These are phyloP conservation scores for Gallinago undulata DNA, from an alignment of 2,113 vertebrate species.

Conservation along the genomic window DNA sequence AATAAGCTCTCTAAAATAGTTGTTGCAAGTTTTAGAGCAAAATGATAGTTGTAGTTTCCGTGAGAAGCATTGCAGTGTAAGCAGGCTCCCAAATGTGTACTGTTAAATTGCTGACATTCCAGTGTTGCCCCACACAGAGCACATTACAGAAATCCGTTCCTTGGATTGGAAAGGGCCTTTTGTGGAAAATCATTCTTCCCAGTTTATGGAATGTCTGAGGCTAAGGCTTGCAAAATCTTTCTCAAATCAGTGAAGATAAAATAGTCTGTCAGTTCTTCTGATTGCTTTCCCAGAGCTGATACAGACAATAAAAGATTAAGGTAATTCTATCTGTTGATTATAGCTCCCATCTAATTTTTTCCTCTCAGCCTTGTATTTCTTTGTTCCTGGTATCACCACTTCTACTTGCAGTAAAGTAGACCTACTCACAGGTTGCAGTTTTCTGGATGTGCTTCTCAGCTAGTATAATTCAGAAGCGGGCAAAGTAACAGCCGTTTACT, in stretches of 20 bases:
- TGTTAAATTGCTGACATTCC: background rate
- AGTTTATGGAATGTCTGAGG: background rate
- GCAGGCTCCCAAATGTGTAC: background rate
- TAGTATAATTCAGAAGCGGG: background rate
- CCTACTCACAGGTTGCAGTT: fast-evolving
- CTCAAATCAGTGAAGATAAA: background rate
- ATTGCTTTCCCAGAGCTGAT: background rate
- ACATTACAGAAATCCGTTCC: background rate
- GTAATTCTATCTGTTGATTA: background rate
- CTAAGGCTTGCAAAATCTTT: background rate
- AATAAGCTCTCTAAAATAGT: background rate
- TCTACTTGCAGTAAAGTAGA: background rate
- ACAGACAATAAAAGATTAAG: background rate
- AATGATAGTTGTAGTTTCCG: background rate
- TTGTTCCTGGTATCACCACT: background rate
- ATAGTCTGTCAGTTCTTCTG: background rate
- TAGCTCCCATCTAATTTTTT: background rate
- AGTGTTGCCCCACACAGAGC: background rate
- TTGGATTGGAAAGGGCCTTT: background rate
- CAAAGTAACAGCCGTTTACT: background rate
- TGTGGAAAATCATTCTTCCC: background rate
- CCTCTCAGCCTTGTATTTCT: background rate
- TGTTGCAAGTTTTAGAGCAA: background rate
- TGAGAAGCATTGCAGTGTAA: background rate
- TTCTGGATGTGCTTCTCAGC: background rate